A percentile compares a stretch with the other conserved stretches of the same genome.
Evolutionary conservation across 1,140 invertebrate species (phyloP).

Genomic region (Drosophila dunni): DNA sequence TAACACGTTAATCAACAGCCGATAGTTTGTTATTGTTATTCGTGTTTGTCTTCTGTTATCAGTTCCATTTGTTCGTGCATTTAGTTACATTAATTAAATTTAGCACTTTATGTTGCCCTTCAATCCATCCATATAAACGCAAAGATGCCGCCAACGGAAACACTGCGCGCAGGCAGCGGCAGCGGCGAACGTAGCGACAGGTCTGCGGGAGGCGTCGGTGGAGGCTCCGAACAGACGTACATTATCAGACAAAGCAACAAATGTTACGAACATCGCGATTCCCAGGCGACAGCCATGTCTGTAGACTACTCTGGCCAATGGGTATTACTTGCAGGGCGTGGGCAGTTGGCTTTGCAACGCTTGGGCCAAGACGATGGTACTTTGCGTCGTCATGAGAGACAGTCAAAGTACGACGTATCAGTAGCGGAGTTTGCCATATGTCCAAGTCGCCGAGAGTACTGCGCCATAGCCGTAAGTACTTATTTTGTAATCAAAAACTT

Average conservation of each 20-base stretch:
- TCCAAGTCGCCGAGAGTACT: slow-evolving; percentile 90
- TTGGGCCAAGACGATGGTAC: slow-evolving; percentile 89
- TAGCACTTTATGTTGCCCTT: slow-evolving; percentile 46
- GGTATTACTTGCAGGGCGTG: slow-evolving; percentile 91
- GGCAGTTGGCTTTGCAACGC: slow-evolving; percentile 91
- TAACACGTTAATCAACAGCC: slow-evolving; percentile 2
- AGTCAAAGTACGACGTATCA: slow-evolving; percentile 97
- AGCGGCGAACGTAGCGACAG: slow-evolving; percentile 31
- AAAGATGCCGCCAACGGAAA: slow-evolving; percentile 71
- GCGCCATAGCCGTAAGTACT: slow-evolving; percentile 93
- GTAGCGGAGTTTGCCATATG: slow-evolving; percentile 96
- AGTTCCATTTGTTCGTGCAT: slow-evolving; percentile 42
- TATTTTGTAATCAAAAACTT: no score
- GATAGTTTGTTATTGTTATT: slow-evolving; percentile 42
- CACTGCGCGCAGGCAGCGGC: slow-evolving; percentile 56
- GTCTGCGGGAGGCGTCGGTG: slow-evolving; percentile 16
- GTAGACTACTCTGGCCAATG: slow-evolving; percentile 93
- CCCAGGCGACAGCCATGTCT: slow-evolving; percentile 96
- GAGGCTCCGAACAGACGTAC: slow-evolving; percentile 62
- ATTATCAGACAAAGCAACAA: slow-evolving; percentile 77
- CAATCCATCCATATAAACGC: slow-evolving; percentile 4
- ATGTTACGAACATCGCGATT: slow-evolving; percentile 85
- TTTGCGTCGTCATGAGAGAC: slow-evolving; percentile 91
- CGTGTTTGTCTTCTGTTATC: slow-evolving; percentile 41
- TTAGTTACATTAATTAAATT: slow-evolving; percentile 42